phyloP scores from a whole-genome alignment of 2,113 vertebrate species.

The Colius striatus region DNA sequence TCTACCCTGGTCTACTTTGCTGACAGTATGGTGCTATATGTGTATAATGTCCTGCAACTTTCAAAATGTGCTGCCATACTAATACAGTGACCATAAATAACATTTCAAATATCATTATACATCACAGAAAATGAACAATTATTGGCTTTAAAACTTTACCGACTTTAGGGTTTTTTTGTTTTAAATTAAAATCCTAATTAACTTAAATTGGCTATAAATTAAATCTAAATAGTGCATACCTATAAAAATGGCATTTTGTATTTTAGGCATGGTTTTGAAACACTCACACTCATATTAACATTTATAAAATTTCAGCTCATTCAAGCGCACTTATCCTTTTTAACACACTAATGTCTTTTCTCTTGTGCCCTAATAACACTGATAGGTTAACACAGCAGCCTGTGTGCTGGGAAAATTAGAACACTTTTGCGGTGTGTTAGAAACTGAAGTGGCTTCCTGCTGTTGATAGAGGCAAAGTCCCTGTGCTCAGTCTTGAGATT shows the following conservation, averaged over 20 bases:
- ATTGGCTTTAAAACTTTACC: background rate
- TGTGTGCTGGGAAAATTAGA: background rate
- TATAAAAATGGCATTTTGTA: background rate
- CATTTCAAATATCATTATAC: background rate
- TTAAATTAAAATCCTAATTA: too few relatives aligned
- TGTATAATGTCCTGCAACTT: background rate
- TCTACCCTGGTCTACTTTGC: background rate
- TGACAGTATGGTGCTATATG: accelerated
- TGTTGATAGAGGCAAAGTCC: background rate
- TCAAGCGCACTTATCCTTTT: background rate
- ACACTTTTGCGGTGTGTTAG: background rate
- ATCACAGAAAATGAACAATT: background rate
- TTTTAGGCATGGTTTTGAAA: background rate
- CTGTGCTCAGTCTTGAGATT: background rate
- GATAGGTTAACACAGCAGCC: background rate
- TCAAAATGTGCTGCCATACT: background rate
- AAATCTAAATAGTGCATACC: accelerated
- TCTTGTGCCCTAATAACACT: background rate
- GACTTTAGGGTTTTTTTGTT: too few relatives aligned
- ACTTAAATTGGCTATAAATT: too few relatives aligned
- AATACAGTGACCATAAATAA: background rate
- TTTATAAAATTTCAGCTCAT: background rate
- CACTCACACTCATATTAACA: background rate
- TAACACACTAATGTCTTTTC: background rate
- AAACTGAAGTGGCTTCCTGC: constrained; percentile 1